Percentiles rank a stretch among this genome's conserved stretches.
These are phyloP conservation scores for Neoitamus cyanurus DNA, from an alignment of 2,888 invertebrate species.

Conservation along the genomic window DNA sequence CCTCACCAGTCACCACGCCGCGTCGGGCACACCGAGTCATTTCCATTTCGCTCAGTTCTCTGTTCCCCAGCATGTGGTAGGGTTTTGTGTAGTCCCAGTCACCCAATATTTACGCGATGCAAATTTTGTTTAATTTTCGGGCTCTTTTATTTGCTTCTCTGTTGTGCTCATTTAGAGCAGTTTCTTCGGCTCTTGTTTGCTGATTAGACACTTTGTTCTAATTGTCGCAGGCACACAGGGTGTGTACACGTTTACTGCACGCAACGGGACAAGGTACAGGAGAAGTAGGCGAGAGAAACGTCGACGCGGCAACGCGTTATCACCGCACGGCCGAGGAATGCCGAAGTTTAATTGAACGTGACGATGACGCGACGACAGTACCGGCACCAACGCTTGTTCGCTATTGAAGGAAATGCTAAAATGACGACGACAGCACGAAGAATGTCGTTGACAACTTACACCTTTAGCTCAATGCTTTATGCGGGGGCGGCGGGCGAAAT, in stretches of 20 bases:
- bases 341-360: background rate
- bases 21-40: background rate
- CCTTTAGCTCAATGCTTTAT: background rate
- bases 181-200: conserved; percentile 33
- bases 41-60: background rate
- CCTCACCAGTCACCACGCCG: background rate
- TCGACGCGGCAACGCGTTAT: background rate
- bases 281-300: background rate
- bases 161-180: conserved; percentile 26
- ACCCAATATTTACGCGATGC: conserved; percentile 35
- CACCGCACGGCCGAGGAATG: background rate
- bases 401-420: background rate
- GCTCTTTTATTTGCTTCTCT: background rate
- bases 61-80: conserved; percentile 17
- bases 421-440: background rate
- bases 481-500: background rate
- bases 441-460: background rate
- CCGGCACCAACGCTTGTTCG: background rate
- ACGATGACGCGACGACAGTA: background rate
- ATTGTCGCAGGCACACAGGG: conserved; percentile 19
- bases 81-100: background rate
- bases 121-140: conserved; percentile 42
- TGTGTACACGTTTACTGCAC: background rate
- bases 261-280: background rate
- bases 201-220: conserved; percentile 39